Conservation (phyloP, 2,888 invertebrate species). For the Allygus modestus region DNA sequence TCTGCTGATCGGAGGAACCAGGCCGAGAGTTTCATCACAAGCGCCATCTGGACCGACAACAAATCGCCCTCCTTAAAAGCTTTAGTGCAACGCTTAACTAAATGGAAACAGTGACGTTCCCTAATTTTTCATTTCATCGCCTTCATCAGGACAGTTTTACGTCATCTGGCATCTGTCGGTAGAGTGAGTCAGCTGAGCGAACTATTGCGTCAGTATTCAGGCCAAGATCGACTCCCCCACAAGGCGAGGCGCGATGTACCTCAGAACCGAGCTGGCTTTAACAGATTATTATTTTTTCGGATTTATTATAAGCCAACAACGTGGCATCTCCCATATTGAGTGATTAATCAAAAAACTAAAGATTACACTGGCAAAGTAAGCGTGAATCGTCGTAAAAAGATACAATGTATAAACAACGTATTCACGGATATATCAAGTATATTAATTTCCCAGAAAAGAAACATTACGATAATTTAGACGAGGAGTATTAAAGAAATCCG, state of each 20-base stretch:
- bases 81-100: not conserved
- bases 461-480: too few relatives aligned
- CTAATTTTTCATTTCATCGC: conserved; percentile 17
- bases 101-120: conserved; percentile 2
- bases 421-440: too few relatives aligned
- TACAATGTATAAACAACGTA: too few relatives aligned
- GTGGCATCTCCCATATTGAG: too few relatives aligned
- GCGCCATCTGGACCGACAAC: not conserved
- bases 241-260: not conserved
- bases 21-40: conserved; percentile 14
- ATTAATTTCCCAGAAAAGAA: too few relatives aligned
- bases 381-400: too few relatives aligned
- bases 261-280: too few relatives aligned
- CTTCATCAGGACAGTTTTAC: not conserved
- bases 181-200: conserved; percentile 1
- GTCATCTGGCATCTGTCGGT: conserved; percentile 1
- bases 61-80: not conserved
- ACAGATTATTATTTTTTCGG: too few relatives aligned
- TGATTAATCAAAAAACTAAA: too few relatives aligned
- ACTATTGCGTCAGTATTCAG: not conserved
- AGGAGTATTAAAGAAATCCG: too few relatives aligned
- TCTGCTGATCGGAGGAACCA: not conserved
- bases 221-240: conserved; percentile 17
- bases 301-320: too few relatives aligned
- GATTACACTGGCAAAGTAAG: too few relatives aligned